Evolutionary conservation across 2,797 vertebrate species (phyloP).

Genomic region (Danio tinwini): DNA sequence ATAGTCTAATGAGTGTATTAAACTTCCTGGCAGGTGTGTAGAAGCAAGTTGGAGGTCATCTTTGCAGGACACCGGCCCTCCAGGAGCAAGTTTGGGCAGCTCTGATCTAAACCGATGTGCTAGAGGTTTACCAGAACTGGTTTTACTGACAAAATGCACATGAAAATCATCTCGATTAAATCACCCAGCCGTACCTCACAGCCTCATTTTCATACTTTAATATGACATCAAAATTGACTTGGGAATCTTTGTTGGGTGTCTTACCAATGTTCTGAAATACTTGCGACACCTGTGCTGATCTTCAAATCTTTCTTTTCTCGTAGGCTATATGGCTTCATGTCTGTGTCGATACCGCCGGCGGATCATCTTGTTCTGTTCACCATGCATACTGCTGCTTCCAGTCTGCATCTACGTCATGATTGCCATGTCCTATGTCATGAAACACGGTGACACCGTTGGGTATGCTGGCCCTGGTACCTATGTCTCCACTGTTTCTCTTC

Average conservation of each 20-base stretch:
- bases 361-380: constrained; percentile 65
- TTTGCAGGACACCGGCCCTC: no score
- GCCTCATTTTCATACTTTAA: no score
- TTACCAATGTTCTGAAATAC: background rate
- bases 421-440: constrained; percentile 45
- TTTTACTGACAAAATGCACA: no score
- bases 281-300: background rate
- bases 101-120: no score
- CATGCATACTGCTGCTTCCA: constrained; percentile 62
- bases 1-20: no score
- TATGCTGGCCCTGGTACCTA: background rate
- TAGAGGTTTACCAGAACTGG: no score
- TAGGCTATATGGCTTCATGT: constrained; percentile 64
- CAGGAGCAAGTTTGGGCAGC: no score
- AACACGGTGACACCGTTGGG: background rate
- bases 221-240: background rate
- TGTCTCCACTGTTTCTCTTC: background rate
- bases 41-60: no score
- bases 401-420: constrained; percentile 50
- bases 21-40: no score
- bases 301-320: constrained; percentile 51
- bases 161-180: no score
- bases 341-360: constrained; percentile 50
- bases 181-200: no score
- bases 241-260: background rate